phyloP scores from a whole-genome alignment of 2,888 invertebrate species.

The Hesperia comma region DNA sequence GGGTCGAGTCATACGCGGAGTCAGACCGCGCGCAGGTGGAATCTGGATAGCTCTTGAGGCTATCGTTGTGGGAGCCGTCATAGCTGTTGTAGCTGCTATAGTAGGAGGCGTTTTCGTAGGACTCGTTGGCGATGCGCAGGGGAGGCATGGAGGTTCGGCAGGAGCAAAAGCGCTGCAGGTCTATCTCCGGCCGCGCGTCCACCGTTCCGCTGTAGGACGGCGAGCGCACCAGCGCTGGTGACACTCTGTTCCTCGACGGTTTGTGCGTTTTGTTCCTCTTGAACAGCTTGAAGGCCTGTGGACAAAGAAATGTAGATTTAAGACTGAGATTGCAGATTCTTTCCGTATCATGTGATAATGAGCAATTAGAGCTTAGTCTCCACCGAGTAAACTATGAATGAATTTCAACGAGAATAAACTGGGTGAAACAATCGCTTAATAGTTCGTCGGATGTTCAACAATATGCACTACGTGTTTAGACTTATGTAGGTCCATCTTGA shows the following conservation, averaged over 20 bases:
- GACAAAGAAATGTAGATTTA: slow-evolving; percentile 44
- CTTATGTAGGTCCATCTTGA: too few relatives aligned
- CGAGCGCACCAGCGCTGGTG: slow-evolving; percentile 66
- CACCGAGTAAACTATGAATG: too few relatives aligned
- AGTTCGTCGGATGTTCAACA: too few relatives aligned
- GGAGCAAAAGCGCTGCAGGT: slow-evolving; percentile 70
- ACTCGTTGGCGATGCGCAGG: slow-evolving; percentile 54
- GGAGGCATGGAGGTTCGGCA: slow-evolving; percentile 69
- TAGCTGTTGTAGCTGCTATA: slow-evolving; percentile 70
- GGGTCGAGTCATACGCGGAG: slow-evolving; percentile 75
- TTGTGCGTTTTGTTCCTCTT: slow-evolving; percentile 69
- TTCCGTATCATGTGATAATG: too few relatives aligned
- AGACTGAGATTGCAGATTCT: not conserved
- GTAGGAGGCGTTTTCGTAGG: slow-evolving; percentile 63
- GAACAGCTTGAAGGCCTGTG: slow-evolving; percentile 78
- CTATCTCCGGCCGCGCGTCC: slow-evolving; percentile 73
- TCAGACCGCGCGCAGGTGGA: slow-evolving; percentile 60
- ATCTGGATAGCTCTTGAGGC: slow-evolving; percentile 62
- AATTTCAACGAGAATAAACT: too few relatives aligned
- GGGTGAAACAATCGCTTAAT: too few relatives aligned
- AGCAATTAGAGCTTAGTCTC: too few relatives aligned
- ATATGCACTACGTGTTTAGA: too few relatives aligned
- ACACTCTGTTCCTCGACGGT: slow-evolving; percentile 67
- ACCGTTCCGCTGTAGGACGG: slow-evolving; percentile 75
- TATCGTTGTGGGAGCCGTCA: slow-evolving; percentile 66